These are phyloP conservation scores for Nymphalis polychloros DNA, from an alignment of 2,888 invertebrate species.

Conservation along the genomic window DNA sequence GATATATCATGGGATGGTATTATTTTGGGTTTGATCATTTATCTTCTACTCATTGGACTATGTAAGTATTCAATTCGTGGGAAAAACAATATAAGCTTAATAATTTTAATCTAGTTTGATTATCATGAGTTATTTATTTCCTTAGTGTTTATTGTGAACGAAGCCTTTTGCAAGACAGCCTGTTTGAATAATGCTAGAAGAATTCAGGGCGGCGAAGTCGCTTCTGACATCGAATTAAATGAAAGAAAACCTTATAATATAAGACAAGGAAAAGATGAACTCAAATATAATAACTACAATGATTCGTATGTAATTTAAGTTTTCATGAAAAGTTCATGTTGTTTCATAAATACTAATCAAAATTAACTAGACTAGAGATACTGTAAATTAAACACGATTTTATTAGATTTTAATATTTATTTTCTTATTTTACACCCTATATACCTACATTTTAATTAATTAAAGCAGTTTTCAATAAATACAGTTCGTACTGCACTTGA, in stretches of 20 bases:
- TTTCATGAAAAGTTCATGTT: slow-evolving; percentile 16
- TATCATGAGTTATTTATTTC: slow-evolving; percentile 39
- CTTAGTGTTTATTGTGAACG: slow-evolving; percentile 64
- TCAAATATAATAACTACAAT: not conserved
- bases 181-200: slow-evolving; percentile 55
- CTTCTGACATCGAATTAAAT: slow-evolving; percentile 55
- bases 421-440: slow-evolving; percentile 35
- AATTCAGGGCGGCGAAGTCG: slow-evolving; percentile 37
- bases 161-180: slow-evolving; percentile 61
- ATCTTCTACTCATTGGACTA: slow-evolving; percentile 57
- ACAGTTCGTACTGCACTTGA: slow-evolving; percentile 43
- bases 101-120: slow-evolving; percentile 33
- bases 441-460: slow-evolving; percentile 47
- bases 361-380: not conserved
- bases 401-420: slow-evolving; percentile 41
- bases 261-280: not conserved
- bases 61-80: slow-evolving; percentile 48
- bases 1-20: slow-evolving; percentile 42
- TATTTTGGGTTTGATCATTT: slow-evolving; percentile 56
- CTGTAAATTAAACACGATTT: slow-evolving; percentile 35
- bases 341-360: slow-evolving; percentile 11
- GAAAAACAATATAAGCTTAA: too few species aligned
- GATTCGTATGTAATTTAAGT: slow-evolving; percentile 31
- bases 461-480: slow-evolving; percentile 72
- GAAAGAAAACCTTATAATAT: slow-evolving; percentile 45